Percentiles rank a stretch among this genome's conserved stretches.
Evolutionary conservation across 1,140 invertebrate genomes (phyloP).

Genomic region (Ridgeia piscesae): DNA sequence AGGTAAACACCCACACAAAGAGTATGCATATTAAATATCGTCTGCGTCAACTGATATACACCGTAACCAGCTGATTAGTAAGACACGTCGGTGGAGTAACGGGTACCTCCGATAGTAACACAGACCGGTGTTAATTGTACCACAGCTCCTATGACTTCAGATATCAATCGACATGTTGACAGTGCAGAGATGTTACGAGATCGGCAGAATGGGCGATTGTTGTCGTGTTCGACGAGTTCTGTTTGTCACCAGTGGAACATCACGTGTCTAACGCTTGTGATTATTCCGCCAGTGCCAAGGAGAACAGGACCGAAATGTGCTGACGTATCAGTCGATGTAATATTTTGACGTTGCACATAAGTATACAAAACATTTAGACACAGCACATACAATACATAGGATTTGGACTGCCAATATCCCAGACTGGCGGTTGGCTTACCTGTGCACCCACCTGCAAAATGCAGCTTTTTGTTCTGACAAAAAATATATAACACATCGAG

Average conservation of each 20-base stretch:
- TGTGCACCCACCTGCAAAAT: too few relatives aligned
- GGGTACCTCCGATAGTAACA: too few relatives aligned
- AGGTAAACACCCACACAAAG: not conserved
- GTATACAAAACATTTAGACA: not conserved
- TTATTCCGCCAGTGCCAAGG: constrained; percentile 59
- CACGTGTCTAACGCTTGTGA: constrained; percentile 49
- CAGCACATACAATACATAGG: not conserved
- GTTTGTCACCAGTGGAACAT: constrained; percentile 48
- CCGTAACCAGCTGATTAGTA: not conserved
- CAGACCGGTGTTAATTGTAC: too few relatives aligned
- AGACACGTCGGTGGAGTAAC: not conserved
- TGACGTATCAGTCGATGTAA: not conserved
- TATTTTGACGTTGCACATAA: not conserved
- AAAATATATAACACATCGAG: too few relatives aligned
- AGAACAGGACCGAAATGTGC: constrained; percentile 25
- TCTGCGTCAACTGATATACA: not conserved
- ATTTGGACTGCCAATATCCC: too few relatives aligned
- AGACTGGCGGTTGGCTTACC: too few relatives aligned
- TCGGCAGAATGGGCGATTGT: too few relatives aligned
- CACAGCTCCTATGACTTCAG: too few relatives aligned
- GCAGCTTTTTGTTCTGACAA: too few relatives aligned
- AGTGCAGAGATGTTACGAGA: not conserved
- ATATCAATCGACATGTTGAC: too few relatives aligned
- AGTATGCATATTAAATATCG: not conserved
- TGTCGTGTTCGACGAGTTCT: not conserved